Percentiles rank a stretch among this genome's conserved stretches.
Conservation (phyloP, 2,113 vertebrate genomes). For the Eulacestoma nigropectus region DNA sequence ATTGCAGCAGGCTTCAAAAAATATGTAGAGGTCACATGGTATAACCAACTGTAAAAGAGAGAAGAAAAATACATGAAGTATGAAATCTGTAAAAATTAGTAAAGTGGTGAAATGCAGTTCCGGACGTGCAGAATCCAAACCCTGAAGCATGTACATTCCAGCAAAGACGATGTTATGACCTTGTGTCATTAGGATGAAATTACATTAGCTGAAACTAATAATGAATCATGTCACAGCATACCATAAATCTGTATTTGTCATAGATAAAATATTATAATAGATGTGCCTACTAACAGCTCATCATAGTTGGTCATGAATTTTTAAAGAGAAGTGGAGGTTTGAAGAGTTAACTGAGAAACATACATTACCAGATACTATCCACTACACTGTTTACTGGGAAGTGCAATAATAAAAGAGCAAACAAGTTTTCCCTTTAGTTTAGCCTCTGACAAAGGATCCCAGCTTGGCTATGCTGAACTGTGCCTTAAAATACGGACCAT, state of each 20-base stretch:
- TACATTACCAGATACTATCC: neutral
- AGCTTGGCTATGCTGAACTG: neutral
- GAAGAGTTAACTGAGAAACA: neutral
- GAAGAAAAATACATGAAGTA: neutral
- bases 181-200: neutral
- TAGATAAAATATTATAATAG: neutral
- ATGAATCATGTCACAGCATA: neutral
- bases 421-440: neutral
- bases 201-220: neutral
- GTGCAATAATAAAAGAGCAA: neutral
- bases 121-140: neutral
- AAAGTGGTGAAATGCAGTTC: neutral
- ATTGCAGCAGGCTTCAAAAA: neutral
- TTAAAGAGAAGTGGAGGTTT: neutral
- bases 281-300: neutral
- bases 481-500: neutral
- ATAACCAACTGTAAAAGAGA: neutral
- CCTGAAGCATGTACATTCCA: neutral
- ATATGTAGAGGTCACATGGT: neutral
- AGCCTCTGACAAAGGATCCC: neutral
- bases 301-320: neutral
- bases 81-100: neutral
- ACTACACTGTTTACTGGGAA: neutral
- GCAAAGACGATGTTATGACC: neutral
- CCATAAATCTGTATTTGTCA: neutral